Evolutionary conservation across 2,888 invertebrate species (phyloP), one percentile per base, ranked within the genome.

Genomic region (Ceramica pisi): DNA sequence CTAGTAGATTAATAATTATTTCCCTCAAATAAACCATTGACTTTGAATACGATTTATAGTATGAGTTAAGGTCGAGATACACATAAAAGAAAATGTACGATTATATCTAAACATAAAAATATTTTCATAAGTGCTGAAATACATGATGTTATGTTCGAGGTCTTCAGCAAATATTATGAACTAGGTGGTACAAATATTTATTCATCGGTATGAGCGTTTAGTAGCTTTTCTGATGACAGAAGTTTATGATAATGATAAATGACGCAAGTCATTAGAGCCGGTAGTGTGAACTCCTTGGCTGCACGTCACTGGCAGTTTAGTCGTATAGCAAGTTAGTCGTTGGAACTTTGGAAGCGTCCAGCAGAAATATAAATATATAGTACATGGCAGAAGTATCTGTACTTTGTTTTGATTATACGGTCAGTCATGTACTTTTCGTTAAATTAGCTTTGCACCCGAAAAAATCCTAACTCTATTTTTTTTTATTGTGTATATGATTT

Each of bases 71-170:
- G 44, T 60, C 61, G 61, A 64, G 62, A 71, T 56, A 50, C 63
- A 70, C 63, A 66, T 70, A 71, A 51, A 48, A 48, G n/a, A 61
- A 62, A 67, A 66, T 75, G 62, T 59, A 56, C 46, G 60, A 64
- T 53, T n/a, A 66, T 56, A 16, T 50, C 59, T 16, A 53, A 51
- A 14, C 23, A 23, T 68, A 61, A 69, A 70, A 80, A 73, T 82
- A 82, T 80, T 73, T 67, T 70, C 26, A 21, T 48, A 78, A 51
- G 76, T 67, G 82, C n/a, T 76, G 80, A 80, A 82, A 82, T 68
- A 64, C 60, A 67, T 65, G 63, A 62, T 68, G 81, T 66, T 70
- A 57, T 51, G 48, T 69, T 68, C 46, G 21, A 50, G 26, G 41
- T 71, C 44, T 67, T 21, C 51, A 60, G 44, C 26, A 46, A 53